Conservation (phyloP, 1,140 invertebrate species). For the Drosophila takahashii region DNA sequence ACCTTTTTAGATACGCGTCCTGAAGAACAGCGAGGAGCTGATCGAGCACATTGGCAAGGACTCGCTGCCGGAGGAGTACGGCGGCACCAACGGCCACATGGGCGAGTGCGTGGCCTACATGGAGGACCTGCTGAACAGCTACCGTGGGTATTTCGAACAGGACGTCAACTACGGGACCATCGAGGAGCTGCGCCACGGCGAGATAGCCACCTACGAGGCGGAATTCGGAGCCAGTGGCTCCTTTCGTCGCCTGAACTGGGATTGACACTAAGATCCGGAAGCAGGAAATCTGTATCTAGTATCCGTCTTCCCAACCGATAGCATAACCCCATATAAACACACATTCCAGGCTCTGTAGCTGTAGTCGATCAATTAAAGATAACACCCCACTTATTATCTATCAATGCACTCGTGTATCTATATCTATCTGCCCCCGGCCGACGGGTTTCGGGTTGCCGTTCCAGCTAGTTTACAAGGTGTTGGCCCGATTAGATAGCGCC, state of each 20-base stretch:
- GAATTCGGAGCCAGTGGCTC: slow-evolving; percentile 88
- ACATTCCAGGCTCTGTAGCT: slow-evolving; percentile 30
- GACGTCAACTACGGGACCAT: slow-evolving; percentile 86
- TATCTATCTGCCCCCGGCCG: slow-evolving; percentile 2
- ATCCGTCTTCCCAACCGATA: not conserved
- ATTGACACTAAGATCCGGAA: slow-evolving; percentile 43
- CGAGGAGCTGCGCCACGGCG: slow-evolving; percentile 87
- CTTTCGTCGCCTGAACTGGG: slow-evolving; percentile 86
- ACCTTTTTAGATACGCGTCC: slow-evolving; percentile 54
- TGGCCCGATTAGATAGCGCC: slow-evolving; percentile 58
- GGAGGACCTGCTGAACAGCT: slow-evolving; percentile 86
- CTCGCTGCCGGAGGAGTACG: slow-evolving; percentile 86
- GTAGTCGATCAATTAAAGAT: slow-evolving; percentile 75
- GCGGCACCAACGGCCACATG: slow-evolving; percentile 85
- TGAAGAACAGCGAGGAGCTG: slow-evolving; percentile 83
- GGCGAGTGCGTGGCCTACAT: slow-evolving; percentile 86
- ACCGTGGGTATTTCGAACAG: slow-evolving; percentile 85
- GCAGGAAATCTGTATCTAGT: not conserved
- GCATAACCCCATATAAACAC: not conserved
- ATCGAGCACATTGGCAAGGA: slow-evolving; percentile 85
- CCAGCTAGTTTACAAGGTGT: slow-evolving; percentile 54
- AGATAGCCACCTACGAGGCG: slow-evolving; percentile 86
- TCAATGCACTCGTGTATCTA: slow-evolving; percentile 35
- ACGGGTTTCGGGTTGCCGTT: slow-evolving; percentile 39
- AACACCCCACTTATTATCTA: slow-evolving; percentile 45